A percentile compares a stretch with the other conserved stretches of the same genome.
Conservation (phyloP, 2,797 vertebrate genomes). For the Enteromius trimaculatus region DNA sequence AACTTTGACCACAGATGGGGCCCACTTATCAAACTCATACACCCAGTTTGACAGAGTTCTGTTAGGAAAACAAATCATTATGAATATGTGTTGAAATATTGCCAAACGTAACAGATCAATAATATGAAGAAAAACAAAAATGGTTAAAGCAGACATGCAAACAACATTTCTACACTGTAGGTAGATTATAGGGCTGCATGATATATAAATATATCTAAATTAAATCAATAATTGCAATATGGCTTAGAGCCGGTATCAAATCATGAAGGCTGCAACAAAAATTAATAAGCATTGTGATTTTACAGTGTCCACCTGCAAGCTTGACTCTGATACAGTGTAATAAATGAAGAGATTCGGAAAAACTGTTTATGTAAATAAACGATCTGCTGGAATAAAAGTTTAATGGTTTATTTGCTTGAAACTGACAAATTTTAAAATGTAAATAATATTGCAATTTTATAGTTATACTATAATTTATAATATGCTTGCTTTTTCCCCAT, state of each 20-base stretch:
- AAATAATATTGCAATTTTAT: not conserved
- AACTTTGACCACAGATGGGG: constrained; percentile 92
- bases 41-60: constrained; percentile 98
- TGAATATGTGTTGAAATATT: not conserved
- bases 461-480: not conserved
- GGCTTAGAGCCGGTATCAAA: not conserved
- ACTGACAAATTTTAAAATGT: not conserved
- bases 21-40: constrained; percentile 98
- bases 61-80: constrained; percentile 40
- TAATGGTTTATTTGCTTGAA: not conserved
- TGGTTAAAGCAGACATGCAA: not conserved
- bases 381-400: not conserved
- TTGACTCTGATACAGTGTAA: no score
- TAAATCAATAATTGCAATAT: not conserved
- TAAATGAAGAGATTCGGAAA: not conserved
- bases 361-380: not conserved
- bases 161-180: not conserved
- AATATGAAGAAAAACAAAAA: not conserved
- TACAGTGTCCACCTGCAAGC: no score
- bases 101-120: not conserved
- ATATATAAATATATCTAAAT: not conserved
- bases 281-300: not conserved
- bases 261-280: no score
- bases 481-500: not conserved
- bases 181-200: not conserved